Conservation (phyloP, 2,797 vertebrate species). For the Rhinoraja longicauda region DNA sequence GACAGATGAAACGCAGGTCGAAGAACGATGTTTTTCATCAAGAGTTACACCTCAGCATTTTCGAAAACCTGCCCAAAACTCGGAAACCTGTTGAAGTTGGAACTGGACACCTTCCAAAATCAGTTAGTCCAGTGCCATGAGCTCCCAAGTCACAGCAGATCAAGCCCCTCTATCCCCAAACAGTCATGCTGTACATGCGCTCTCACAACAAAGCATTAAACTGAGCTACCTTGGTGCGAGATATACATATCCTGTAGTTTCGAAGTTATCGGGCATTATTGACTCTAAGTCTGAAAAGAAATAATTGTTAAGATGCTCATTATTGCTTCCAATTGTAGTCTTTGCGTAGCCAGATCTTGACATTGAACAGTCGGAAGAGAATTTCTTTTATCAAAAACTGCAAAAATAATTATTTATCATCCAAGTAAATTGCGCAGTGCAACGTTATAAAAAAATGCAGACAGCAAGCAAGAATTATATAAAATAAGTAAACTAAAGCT, state of each 20-base stretch:
- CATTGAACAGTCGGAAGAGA: conserved; percentile 8
- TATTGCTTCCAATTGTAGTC: conserved; percentile 1
- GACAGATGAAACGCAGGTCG: background rate
- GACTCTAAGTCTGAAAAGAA: conserved; percentile 72
- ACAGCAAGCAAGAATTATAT: conserved; percentile 20
- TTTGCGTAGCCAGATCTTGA: conserved; percentile 4
- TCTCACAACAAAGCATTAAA: conserved; percentile 36
- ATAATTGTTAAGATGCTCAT: conserved; percentile 36
- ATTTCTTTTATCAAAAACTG: conserved; percentile 15
- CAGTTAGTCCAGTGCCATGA: background rate
- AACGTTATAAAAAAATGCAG: conserved; percentile 18
- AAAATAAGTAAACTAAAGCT: conserved; percentile 40
- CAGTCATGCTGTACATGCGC: conserved; percentile 37
- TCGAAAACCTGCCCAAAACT: background rate
- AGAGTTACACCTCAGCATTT: background rate
- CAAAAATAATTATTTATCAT: conserved; percentile 19
- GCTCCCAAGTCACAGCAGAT: background rate
- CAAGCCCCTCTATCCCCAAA: conserved; percentile 1
- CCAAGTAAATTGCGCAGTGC: conserved; percentile 14
- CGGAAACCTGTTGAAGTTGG: background rate
- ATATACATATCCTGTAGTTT: conserved; percentile 82
- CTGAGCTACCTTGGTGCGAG: conserved; percentile 84
- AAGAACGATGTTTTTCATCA: background rate
- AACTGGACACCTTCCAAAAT: background rate
- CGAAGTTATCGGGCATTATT: conserved; percentile 75